Conservation (phyloP, 2,888 invertebrate genomes). For the Magallana nippona region DNA sequence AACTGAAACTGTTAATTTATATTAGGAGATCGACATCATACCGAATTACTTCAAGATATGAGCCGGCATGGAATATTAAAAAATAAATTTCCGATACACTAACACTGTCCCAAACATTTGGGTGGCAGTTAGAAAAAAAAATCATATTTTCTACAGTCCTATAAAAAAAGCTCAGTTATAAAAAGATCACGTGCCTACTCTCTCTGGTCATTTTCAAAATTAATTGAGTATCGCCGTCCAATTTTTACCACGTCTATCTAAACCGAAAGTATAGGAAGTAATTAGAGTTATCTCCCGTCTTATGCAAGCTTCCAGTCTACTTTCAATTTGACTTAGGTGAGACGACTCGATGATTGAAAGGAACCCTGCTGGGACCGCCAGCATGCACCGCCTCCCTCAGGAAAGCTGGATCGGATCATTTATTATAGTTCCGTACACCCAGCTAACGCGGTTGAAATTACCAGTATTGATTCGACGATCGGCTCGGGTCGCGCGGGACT, state of each 20-base stretch:
- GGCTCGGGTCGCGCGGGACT: slow-evolving; percentile 52
- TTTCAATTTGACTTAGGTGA: slow-evolving; percentile 34
- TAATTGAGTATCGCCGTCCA: too few species aligned
- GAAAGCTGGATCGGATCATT: slow-evolving; percentile 56
- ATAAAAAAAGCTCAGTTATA: too few species aligned
- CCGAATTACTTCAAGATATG: too few species aligned
- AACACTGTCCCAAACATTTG: too few species aligned
- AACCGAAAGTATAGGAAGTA: background rate
- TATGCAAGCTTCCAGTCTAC: background rate
- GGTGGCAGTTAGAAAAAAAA: too few species aligned
- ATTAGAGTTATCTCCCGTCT: slow-evolving; percentile 14
- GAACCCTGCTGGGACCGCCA: slow-evolving; percentile 67
- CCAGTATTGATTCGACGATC: slow-evolving; percentile 55
- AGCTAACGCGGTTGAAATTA: slow-evolving; percentile 56
- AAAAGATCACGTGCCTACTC: too few species aligned
- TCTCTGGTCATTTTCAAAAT: too few species aligned
- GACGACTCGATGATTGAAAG: slow-evolving; percentile 42
- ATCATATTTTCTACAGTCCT: too few species aligned
- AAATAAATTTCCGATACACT: too few species aligned
- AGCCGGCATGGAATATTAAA: too few species aligned
- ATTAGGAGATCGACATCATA: too few species aligned
- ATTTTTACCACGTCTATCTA: background rate
- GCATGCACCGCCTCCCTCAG: slow-evolving; percentile 62
- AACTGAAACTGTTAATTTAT: too few species aligned
- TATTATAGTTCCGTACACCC: slow-evolving; percentile 59